Conservation (phyloP, 1,140 invertebrate species). For the Sycophaga agraensis region DNA sequence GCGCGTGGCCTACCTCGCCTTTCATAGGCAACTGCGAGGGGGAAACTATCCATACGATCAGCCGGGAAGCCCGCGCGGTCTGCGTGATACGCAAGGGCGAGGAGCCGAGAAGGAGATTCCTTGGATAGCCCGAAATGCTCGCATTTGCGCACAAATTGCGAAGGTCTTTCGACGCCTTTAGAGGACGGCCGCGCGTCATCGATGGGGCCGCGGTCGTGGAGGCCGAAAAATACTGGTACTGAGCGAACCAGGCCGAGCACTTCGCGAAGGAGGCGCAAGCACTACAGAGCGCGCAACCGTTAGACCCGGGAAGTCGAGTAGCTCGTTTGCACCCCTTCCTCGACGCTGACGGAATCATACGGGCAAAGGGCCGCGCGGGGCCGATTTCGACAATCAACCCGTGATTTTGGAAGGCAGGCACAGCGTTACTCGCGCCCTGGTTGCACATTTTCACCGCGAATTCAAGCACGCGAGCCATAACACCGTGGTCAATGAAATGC, state of each 20-base stretch:
- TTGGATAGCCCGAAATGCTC: too few relatives aligned
- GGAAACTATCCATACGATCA: background rate
- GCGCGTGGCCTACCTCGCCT: background rate
- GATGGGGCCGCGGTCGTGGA: background rate
- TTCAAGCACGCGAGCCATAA: constrained; percentile 25
- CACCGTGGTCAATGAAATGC: constrained; percentile 31
- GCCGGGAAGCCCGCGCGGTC: background rate
- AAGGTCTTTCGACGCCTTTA: too few relatives aligned
- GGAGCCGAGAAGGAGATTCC: too few relatives aligned
- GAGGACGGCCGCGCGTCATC: too few relatives aligned
- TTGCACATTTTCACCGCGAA: constrained; percentile 26
- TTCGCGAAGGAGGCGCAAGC: background rate
- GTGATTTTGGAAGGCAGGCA: background rate
- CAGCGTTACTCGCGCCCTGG: background rate
- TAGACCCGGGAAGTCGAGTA: background rate
- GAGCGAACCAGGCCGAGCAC: background rate
- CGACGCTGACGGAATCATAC: background rate
- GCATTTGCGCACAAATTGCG: background rate
- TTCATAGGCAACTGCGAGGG: background rate
- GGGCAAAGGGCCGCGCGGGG: background rate
- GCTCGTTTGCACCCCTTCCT: background rate
- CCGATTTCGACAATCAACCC: background rate
- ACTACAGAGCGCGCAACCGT: background rate
- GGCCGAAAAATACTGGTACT: background rate
- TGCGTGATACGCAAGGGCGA: background rate